Conservation (phyloP, 2,113 vertebrate species). For the Prochilodus magdalenae region DNA sequence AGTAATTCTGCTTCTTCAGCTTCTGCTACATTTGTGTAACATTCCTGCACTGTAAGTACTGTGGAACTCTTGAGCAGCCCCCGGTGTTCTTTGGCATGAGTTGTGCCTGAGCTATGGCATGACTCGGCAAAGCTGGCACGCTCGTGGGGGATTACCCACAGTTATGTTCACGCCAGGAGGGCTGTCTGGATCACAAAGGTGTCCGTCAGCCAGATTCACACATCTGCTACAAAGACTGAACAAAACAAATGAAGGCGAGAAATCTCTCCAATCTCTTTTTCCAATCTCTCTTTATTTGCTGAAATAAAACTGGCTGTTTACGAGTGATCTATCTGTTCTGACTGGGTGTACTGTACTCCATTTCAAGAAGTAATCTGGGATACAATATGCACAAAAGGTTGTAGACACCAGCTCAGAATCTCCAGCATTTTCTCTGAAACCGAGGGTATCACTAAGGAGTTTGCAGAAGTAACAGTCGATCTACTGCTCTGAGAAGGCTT, state of each 20-base stretch:
- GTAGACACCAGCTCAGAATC: too few relatives aligned
- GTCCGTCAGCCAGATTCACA: not conserved
- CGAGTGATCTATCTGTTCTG: too few relatives aligned
- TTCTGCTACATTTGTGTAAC: not conserved
- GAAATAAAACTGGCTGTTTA: too few relatives aligned
- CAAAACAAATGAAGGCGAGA: not conserved
- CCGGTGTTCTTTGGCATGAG: not conserved
- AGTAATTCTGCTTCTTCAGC: not conserved
- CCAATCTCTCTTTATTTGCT: too few relatives aligned
- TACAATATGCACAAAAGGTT: too few relatives aligned
- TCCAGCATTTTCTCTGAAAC: too few relatives aligned
- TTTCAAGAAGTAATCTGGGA: too few relatives aligned
- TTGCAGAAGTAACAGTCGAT: too few relatives aligned
- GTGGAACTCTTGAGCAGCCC: not conserved
- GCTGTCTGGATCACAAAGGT: not conserved
- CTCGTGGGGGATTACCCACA: not conserved
- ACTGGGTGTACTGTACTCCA: too few relatives aligned
- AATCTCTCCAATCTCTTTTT: too few relatives aligned
- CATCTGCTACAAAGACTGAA: not conserved
- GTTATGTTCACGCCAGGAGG: not conserved
- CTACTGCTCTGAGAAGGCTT: too few relatives aligned
- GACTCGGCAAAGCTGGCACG: not conserved
- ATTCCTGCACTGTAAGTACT: not conserved
- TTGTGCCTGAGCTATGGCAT: not conserved
- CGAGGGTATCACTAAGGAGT: too few relatives aligned